A percentile compares a stretch with the other conserved stretches of the same genome.
Evolutionary conservation across 2,113 vertebrate genomes (phyloP).

Genomic region (Lepisosteus osseus): DNA sequence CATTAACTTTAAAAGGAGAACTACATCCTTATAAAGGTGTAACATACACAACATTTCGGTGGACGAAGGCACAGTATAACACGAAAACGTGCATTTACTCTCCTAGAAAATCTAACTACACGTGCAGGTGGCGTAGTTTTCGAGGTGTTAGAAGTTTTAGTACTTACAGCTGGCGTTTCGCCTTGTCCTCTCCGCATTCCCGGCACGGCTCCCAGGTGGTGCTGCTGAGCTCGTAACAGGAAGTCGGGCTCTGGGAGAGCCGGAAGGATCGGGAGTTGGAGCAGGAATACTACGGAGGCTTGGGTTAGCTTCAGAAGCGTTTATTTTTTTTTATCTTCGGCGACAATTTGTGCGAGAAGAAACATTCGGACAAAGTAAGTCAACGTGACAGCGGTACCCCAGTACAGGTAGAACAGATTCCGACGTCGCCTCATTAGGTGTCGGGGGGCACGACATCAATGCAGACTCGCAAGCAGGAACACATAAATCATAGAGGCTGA

Average conservation of each 20-base stretch:
- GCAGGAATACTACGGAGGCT: slow-evolving; percentile 12
- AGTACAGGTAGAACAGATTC: too few species aligned
- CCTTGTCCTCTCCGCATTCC: too few species aligned
- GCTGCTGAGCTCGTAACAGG: slow-evolving; percentile 41
- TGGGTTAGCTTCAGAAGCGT: not conserved
- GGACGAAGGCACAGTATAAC: too few species aligned
- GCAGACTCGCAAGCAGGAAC: too few species aligned
- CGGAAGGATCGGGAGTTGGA: slow-evolving; percentile 66
- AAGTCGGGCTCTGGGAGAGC: slow-evolving; percentile 56
- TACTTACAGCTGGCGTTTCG: not conserved
- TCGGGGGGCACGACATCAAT: too few species aligned
- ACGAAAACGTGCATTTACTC: too few species aligned
- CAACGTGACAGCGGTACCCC: not conserved
- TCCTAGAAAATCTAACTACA: too few species aligned
- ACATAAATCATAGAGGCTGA: not conserved
- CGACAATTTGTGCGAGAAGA: not conserved
- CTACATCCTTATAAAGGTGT: too few species aligned
- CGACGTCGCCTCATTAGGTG: too few species aligned
- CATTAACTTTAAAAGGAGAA: too few species aligned
- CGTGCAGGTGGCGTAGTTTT: too few species aligned
- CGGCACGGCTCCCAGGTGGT: slow-evolving; percentile 3
- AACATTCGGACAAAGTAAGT: not conserved
- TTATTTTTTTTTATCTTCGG: not conserved
- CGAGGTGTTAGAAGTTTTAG: not conserved
- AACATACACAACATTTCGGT: too few species aligned